A percentile compares a stretch with the other conserved stretches of the same genome.
Evolutionary conservation across 2,888 invertebrate species (phyloP).

Genomic region (Oscheius sp.): DNA sequence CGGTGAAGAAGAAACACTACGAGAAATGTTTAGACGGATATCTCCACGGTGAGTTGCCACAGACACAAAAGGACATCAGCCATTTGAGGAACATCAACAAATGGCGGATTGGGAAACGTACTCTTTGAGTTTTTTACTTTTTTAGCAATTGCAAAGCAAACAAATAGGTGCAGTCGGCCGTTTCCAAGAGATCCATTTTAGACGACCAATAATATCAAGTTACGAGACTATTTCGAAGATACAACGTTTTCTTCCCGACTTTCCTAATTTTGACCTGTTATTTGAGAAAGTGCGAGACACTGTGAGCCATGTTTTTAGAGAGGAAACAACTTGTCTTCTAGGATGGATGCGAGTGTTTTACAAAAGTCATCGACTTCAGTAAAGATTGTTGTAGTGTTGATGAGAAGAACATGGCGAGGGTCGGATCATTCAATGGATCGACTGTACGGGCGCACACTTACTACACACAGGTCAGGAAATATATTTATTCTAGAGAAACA

Average conservation of each 20-base stretch:
- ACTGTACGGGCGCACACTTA: neutral
- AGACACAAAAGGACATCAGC: neutral
- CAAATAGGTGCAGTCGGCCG: neutral
- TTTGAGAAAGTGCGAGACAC: neutral
- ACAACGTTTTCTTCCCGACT: neutral
- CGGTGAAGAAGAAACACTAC: neutral
- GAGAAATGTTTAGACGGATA: conserved; percentile 24
- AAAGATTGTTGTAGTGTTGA: conserved; percentile 14
- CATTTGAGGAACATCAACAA: conserved; percentile 16
- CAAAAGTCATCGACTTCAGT: neutral
- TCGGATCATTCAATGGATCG: no score
- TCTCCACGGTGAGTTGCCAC: conserved; percentile 10
- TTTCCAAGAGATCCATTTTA: neutral
- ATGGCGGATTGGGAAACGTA: conserved; percentile 8
- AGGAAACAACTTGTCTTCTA: neutral
- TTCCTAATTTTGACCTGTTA: conserved; percentile 8
- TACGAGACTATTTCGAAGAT: neutral
- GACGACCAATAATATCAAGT: neutral
- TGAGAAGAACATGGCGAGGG: neutral
- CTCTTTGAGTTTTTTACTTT: conserved; percentile 19
- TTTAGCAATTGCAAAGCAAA: conserved; percentile 7
- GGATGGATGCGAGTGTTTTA: conserved; percentile 3
- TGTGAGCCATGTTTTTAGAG: neutral
- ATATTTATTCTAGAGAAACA: neutral
- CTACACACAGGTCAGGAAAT: conserved; percentile 15